These are phyloP conservation scores for Drosophila nigrodunni DNA, from an alignment of 1,140 invertebrate genomes.

Conservation along the genomic window DNA sequence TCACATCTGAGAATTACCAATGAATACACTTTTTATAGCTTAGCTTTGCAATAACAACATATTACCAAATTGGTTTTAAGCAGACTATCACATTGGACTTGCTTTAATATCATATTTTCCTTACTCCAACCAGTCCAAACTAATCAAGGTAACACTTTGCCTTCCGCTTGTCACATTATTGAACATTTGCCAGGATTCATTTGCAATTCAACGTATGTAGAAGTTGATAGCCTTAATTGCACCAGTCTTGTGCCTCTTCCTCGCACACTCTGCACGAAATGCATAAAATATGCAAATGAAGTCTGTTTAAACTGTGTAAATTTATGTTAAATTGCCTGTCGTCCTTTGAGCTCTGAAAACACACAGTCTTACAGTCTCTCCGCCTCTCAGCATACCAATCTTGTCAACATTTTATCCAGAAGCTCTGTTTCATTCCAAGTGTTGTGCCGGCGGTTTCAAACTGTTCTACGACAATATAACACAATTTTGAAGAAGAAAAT, in stretches of 20 bases:
- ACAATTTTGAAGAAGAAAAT: not conserved
- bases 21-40: too few relatives aligned
- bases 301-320: conserved; percentile 61
- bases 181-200: conserved; percentile 52
- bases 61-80: too few relatives aligned
- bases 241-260: conserved; percentile 34
- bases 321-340: conserved; percentile 69
- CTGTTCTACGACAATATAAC: conserved; percentile 19
- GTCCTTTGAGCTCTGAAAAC: conserved; percentile 15
- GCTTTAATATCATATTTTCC: not conserved
- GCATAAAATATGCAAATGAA: conserved; percentile 78
- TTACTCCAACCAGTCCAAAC: not conserved
- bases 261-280: conserved; percentile 44
- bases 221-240: conserved; percentile 74
- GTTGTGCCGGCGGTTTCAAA: conserved; percentile 7
- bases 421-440: conserved; percentile 35
- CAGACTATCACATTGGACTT: not conserved
- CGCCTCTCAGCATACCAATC: not conserved
- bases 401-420: not conserved
- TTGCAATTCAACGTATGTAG: conserved; percentile 59
- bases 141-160: conserved; percentile 1
- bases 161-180: conserved; percentile 23
- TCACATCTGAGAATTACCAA: not conserved
- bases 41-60: too few relatives aligned
- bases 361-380: conserved; percentile 28